Conservation (phyloP, 2,797 vertebrate species). For the Choloepus didactylus region DNA sequence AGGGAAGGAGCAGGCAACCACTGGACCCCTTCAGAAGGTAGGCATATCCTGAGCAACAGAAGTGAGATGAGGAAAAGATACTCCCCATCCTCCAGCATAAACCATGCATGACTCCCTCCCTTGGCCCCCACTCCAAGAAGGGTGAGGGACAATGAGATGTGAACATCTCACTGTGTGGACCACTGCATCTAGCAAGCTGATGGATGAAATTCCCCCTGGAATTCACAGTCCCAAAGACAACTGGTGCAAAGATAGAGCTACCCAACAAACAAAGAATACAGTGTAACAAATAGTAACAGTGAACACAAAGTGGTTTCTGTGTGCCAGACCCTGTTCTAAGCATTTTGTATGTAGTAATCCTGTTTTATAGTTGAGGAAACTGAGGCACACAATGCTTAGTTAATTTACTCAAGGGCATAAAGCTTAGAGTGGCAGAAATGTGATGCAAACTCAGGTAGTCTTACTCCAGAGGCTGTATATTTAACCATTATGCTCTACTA, state of each 20-base stretch:
- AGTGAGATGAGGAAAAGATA: not conserved
- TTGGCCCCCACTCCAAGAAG: not conserved
- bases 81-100: not conserved
- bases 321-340: not conserved
- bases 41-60: not conserved
- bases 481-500: not conserved
- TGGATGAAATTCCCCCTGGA: not conserved
- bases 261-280: not conserved
- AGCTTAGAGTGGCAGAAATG: not conserved
- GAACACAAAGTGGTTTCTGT: not conserved
- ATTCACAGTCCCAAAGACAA: not conserved
- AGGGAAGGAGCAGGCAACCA: not conserved
- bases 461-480: not conserved
- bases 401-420: not conserved
- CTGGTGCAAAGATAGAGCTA: not conserved
- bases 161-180: not conserved
- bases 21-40: not conserved
- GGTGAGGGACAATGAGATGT: not conserved
- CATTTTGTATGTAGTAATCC: not conserved
- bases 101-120: not conserved
- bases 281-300: not conserved
- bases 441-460: not conserved
- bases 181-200: not conserved
- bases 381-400: not conserved
- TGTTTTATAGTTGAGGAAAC: not conserved